Evolutionary conservation across 1,140 invertebrate genomes (phyloP).

Genomic region (Ridgeia piscesae): DNA sequence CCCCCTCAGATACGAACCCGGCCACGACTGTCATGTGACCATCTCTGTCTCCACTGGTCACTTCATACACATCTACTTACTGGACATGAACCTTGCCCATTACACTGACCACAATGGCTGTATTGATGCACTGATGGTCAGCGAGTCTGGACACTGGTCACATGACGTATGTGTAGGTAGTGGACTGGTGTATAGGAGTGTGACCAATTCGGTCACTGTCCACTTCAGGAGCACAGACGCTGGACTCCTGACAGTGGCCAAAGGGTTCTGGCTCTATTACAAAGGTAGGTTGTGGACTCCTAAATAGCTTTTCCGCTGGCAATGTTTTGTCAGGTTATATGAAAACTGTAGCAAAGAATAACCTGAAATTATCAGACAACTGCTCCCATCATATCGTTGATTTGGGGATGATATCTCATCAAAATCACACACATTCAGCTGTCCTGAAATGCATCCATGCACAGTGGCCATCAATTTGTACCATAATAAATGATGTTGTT

Average conservation of each 20-base stretch:
- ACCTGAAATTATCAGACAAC: too few species aligned
- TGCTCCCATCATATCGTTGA: too few species aligned
- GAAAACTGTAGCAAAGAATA: too few species aligned
- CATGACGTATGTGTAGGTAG: neutral
- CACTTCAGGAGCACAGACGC: neutral
- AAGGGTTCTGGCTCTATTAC: conserved; percentile 24
- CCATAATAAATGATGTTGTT: too few species aligned
- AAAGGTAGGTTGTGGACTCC: conserved; percentile 1
- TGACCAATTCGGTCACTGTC: neutral
- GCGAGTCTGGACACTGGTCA: neutral
- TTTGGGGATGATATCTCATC: too few species aligned
- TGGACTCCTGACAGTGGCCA: neutral
- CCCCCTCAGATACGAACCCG: neutral
- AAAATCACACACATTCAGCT: too few species aligned
- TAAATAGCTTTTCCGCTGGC: too few species aligned
- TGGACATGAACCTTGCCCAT: conserved; percentile 17
- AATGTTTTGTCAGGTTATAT: too few species aligned
- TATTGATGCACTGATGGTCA: conserved; percentile 8
- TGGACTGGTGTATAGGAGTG: neutral
- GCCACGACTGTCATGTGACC: neutral
- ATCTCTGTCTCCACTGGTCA: neutral
- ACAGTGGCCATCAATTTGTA: too few species aligned
- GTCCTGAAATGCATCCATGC: too few species aligned
- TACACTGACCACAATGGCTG: neutral
- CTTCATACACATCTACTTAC: neutral